Conservation (phyloP, 2,113 vertebrate species). For the Elephantulus edwardii region DNA sequence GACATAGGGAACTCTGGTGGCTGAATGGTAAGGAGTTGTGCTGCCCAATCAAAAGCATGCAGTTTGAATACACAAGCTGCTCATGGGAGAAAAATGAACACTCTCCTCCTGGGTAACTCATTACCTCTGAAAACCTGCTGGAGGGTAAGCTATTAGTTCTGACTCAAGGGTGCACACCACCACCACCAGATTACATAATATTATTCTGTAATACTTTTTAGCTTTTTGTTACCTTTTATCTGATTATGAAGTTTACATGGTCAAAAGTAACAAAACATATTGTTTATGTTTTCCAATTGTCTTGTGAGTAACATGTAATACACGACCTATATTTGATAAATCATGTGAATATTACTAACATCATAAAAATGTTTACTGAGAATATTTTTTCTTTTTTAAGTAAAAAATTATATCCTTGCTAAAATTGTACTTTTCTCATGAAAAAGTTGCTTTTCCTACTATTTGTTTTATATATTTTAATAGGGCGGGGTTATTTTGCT, state of each 20-base stretch:
- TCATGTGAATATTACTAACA: neutral
- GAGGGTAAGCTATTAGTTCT: too few species aligned
- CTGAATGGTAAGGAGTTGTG: too few species aligned
- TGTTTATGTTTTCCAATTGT: neutral
- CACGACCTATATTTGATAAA: neutral
- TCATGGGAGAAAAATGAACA: too few species aligned
- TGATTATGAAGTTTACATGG: neutral
- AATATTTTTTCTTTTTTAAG: neutral
- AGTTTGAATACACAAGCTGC: too few species aligned
- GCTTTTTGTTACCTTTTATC: neutral
- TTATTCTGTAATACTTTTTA: neutral
- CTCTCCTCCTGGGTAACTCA: too few species aligned
- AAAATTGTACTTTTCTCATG: neutral
- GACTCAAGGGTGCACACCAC: too few species aligned
- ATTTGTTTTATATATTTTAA: neutral
- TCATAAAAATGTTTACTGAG: neutral
- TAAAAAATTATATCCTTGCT: conserved; percentile 5
- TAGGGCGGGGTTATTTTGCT: neutral
- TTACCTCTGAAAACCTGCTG: too few species aligned
- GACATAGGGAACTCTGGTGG: too few species aligned
- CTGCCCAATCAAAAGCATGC: too few species aligned
- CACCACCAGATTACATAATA: neutral
- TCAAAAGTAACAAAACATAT: neutral
- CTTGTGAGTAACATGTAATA: neutral
- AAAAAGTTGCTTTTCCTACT: neutral